These are phyloP conservation scores for Eupeodes latifasciatus DNA, from an alignment of 2,888 invertebrate genomes.

Conservation along the genomic window DNA sequence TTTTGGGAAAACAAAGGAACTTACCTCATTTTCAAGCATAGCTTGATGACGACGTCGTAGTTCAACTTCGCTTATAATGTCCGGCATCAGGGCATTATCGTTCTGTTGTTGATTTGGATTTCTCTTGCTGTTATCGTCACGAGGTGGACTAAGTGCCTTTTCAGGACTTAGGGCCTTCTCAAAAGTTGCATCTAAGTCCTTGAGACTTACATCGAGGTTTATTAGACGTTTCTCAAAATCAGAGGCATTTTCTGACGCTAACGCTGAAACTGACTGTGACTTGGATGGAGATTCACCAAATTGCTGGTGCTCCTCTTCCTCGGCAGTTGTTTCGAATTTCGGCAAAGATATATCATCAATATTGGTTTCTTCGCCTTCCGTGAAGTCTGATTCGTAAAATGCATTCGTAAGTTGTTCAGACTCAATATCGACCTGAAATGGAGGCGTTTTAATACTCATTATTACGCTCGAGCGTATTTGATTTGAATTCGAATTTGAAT, in stretches of 20 bases:
- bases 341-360: conserved; percentile 80
- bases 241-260: background rate
- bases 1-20: background rate
- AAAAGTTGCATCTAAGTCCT: conserved; percentile 77
- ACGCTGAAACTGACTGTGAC: background rate
- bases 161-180: conserved; percentile 76
- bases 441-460: conserved; percentile 32
- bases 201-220: conserved; percentile 77
- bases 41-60: conserved; percentile 87
- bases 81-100: conserved; percentile 79
- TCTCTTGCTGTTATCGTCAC: conserved; percentile 26
- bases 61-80: conserved; percentile 86
- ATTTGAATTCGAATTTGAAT: conserved; percentile 14
- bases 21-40: conserved; percentile 87
- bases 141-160: conserved; percentile 47
- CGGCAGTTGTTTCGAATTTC: conserved; percentile 79
- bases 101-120: conserved; percentile 22
- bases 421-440: conserved; percentile 16
- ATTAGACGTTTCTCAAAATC: conserved; percentile 78
- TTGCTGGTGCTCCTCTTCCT: conserved; percentile 43
- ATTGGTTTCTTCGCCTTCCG: conserved; percentile 77
- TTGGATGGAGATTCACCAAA: conserved; percentile 38
- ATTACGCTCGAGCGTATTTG: conserved; percentile 62
- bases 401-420: conserved; percentile 50
- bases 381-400: conserved; percentile 78